Conservation (phyloP, 2,113 vertebrate species). For the Rhinichthys klamathensis region DNA sequence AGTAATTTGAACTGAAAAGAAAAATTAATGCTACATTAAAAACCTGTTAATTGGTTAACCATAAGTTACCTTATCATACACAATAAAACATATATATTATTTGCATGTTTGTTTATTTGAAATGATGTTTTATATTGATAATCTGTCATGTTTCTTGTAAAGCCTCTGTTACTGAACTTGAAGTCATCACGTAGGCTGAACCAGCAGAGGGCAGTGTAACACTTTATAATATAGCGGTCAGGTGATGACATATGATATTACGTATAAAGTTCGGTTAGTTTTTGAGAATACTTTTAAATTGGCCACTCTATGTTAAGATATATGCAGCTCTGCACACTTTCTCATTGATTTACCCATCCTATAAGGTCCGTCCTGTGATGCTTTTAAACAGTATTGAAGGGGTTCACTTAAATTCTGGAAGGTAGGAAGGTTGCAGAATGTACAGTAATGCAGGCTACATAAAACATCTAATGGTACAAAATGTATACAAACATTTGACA, state of each 20-base stretch:
- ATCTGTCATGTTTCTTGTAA: neutral
- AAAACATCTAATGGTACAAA: neutral
- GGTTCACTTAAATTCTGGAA: neutral
- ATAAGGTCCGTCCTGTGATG: neutral
- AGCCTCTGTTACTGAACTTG: neutral
- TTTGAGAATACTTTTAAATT: neutral
- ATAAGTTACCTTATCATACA: too few species aligned
- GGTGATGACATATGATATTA: neutral
- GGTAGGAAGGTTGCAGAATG: neutral
- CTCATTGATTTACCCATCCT: neutral
- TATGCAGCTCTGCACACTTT: neutral
- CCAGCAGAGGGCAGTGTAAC: slow-evolving; percentile 28
- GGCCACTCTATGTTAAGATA: neutral
- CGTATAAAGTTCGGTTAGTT: neutral
- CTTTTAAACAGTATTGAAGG: neutral
- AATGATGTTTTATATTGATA: neutral
- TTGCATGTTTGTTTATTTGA: neutral
- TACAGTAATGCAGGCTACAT: neutral
- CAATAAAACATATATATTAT: too few species aligned
- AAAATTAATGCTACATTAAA: too few species aligned
- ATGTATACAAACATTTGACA: neutral
- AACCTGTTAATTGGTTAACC: too few species aligned
- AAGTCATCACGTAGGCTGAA: neutral
- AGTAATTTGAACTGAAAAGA: too few species aligned
- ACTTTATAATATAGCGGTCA: neutral